Base-by-base conservation (phyloP, 2,888 invertebrate genomes). In the Leucoptera coffeella region DNA sequence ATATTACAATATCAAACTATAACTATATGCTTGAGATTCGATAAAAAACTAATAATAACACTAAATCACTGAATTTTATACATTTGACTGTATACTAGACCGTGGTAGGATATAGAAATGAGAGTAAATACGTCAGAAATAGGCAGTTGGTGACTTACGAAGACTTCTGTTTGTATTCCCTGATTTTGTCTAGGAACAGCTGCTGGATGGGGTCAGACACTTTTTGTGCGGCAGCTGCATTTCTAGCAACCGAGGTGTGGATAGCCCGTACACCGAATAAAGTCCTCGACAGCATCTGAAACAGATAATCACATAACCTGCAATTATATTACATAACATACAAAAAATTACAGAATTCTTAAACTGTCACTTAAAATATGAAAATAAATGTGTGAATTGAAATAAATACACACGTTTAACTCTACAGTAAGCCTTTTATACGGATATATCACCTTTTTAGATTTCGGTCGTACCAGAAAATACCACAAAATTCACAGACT, bases 141-240 rank as follows among this genome's bases (percentile, higher is more conserved):
- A n/a, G n/a, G n/a, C n/a, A n/a, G n/a, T n/a, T n/a, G n/a, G n/a
- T n/a, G n/a, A 76, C 82, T 74, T 77, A 92, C 92, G 76, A 60
- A 74, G 86, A 85, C 55, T 92, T 91, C 41, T 81, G 72, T 49
- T 80, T 85, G 72, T 92, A 96, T 64, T 94, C 93, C 35, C 81
- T 76, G 38, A 95, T 76, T 78, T 95, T 94, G 38, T 94, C 89
- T 20, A 95, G 53, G 57, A 96, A 96, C 26, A 95, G 64, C 56
- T 94, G 85, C 56, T 95, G 95, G 45, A 96, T 89, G 4, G 95
- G 94, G 53, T 96, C 95, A 3, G 74, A 60, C 2, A 80, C 83
- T 51, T 85, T 86, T 22, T 82, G 82, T 26, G 79, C 56, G 24
- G 87, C 74, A 29, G 86, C 87, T 42, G 90, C 59, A 53, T 83